Conservation (phyloP, 37 sponge, comb jelly and placozoan genomes). For the Agelas oroides region DNA sequence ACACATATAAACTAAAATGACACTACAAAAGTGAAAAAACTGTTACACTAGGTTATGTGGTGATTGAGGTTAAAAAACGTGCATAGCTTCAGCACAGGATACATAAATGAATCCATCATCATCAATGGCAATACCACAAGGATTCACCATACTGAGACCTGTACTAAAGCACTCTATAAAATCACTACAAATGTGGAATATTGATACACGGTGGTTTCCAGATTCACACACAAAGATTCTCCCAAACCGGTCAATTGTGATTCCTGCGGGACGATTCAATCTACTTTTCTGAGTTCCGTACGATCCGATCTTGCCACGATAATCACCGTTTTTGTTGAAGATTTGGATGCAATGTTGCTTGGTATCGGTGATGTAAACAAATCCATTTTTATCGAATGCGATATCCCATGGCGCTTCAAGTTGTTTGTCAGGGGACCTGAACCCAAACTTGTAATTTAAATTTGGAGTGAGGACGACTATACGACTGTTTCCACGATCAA, state of each 20-base stretch:
- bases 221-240: constrained; percentile 65
- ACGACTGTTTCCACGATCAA: constrained; percentile 64
- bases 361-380: constrained; percentile 57
- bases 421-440: constrained; percentile 30
- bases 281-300: constrained; percentile 62
- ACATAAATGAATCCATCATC: constrained; percentile 69
- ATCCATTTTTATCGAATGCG: constrained; percentile 53
- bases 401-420: constrained; percentile 64
- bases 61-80: constrained; percentile 42
- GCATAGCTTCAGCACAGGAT: constrained; percentile 39
- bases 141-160: constrained; percentile 70
- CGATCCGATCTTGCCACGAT: constrained; percentile 58
- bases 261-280: constrained; percentile 64
- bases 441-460: constrained; percentile 23
- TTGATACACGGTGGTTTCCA: constrained; percentile 66
- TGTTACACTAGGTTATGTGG: too few relatives aligned
- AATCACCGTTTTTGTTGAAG: constrained; percentile 35
- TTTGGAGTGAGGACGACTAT: constrained; percentile 35
- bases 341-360: constrained; percentile 52
- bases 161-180: constrained; percentile 69
- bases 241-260: constrained; percentile 55
- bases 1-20: too few relatives aligned
- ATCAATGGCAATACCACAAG: constrained; percentile 52
- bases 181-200: constrained; percentile 62
- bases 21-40: too few relatives aligned